Conservation (phyloP, 2,888 invertebrate species). For the Mechanitis messenoides region DNA sequence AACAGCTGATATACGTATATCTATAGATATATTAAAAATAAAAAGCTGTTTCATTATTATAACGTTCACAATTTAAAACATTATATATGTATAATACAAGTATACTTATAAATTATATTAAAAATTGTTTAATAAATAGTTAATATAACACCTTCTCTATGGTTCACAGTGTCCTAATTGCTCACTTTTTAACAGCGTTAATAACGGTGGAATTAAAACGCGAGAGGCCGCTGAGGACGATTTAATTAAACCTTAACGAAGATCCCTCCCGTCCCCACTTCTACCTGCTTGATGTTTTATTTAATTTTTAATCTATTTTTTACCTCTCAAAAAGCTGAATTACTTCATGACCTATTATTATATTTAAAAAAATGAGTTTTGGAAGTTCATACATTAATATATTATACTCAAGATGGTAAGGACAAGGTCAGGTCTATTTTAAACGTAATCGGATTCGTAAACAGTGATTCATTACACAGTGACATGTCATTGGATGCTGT, state of each 20-base stretch:
- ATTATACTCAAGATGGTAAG: too few species aligned
- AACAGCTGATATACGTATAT: too few species aligned
- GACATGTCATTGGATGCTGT: slow-evolving; percentile 37
- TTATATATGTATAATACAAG: not conserved
- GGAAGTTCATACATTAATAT: too few species aligned
- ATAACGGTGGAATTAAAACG: slow-evolving; percentile 77
- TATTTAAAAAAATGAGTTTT: not conserved
- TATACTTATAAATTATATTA: not conserved
- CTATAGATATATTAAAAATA: too few species aligned
- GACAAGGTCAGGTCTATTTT: not conserved
- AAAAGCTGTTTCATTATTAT: too few species aligned
- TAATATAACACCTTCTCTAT: slow-evolving; percentile 32
- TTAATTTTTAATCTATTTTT: slow-evolving; percentile 60
- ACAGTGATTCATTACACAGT: slow-evolving; percentile 30
- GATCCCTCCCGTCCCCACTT: slow-evolving; percentile 43
- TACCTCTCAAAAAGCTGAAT: not conserved
- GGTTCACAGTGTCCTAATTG: slow-evolving; percentile 37
- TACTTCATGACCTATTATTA: too few species aligned
- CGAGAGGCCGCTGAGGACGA: slow-evolving; percentile 74
- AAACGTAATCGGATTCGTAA: slow-evolving; percentile 16
- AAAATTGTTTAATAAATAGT: not conserved
- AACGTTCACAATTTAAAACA: too few species aligned
- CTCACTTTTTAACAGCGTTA: slow-evolving; percentile 77
- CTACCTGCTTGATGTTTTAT: slow-evolving; percentile 64
- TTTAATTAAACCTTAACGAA: slow-evolving; percentile 77